Conservation (phyloP, 2,113 vertebrate genomes). For the Paratilapia polleni region DNA sequence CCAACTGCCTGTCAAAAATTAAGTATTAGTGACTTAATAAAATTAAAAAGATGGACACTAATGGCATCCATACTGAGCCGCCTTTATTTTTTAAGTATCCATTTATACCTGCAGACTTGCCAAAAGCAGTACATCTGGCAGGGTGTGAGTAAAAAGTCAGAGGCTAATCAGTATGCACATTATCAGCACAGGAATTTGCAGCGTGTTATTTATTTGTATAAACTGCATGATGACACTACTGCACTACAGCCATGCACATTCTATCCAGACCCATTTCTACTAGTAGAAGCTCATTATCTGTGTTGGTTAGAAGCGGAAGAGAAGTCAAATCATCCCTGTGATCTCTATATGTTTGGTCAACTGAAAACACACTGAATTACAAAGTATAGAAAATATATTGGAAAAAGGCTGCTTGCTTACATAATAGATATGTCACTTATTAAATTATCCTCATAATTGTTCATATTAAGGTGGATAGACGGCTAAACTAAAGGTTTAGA, state of each 20-base stretch:
- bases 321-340: conserved; percentile 23
- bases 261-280: neutral
- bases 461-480: neutral
- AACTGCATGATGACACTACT: conserved; percentile 27
- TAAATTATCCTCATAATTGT: neutral
- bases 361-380: conserved; percentile 19
- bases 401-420: neutral
- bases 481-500: neutral
- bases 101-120: conserved; percentile 32
- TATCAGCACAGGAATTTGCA: conserved; percentile 8
- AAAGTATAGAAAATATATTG: neutral
- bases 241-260: neutral
- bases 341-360: neutral
- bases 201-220: conserved; percentile 29
- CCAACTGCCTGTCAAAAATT: conserved; percentile 38
- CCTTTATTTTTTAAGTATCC: conserved; percentile 21
- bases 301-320: conserved; percentile 2
- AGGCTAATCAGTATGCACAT: conserved; percentile 36
- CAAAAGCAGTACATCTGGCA: neutral
- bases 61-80: conserved; percentile 27
- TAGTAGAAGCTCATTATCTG: conserved; percentile 44
- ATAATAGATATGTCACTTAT: neutral
- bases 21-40: conserved; percentile 36
- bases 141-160: conserved; percentile 10
- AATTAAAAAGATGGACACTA: conserved; percentile 26